Evolutionary conservation across 92 coral and sea anemone genomes (phyloP).

Genomic region (Hydrozoanthus gracilis): DNA sequence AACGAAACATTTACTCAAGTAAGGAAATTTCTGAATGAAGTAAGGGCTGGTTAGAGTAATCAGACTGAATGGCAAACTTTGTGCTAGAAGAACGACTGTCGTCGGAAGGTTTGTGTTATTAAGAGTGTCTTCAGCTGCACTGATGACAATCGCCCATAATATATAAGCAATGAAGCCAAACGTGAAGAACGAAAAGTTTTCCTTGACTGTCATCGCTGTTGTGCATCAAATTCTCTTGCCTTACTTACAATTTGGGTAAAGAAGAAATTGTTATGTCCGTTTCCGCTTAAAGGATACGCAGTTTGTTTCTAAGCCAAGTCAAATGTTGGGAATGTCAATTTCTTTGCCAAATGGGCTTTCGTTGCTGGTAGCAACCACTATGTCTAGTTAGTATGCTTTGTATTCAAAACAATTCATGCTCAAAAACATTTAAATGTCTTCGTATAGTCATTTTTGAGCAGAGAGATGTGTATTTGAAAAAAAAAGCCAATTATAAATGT

Average conservation of each 20-base stretch:
- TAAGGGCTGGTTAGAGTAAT: conserved; percentile 62
- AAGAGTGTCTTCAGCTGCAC: conserved; percentile 78
- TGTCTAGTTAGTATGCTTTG: too few species aligned
- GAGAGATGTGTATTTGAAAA: too few species aligned
- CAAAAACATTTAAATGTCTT: too few species aligned
- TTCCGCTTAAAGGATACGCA: too few species aligned
- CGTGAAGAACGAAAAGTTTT: conserved; percentile 11
- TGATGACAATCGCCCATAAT: conserved; percentile 58
- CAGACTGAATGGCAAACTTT: conserved; percentile 67
- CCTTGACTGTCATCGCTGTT: conserved; percentile 10
- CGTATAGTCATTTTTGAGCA: too few species aligned
- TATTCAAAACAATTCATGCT: too few species aligned
- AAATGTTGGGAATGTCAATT: too few species aligned
- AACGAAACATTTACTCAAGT: conserved; percentile 33
- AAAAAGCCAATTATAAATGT: too few species aligned
- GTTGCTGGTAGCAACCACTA: too few species aligned
- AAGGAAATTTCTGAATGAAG: conserved; percentile 57
- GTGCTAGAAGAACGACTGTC: conserved; percentile 60
- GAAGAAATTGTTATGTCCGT: too few species aligned
- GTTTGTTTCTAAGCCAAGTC: too few species aligned
- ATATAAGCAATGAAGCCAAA: conserved; percentile 53
- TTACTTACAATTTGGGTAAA: background rate
- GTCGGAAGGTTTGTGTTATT: conserved; percentile 70
- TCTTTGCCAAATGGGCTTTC: too few species aligned
- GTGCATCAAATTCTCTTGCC: background rate